phyloP scores from a whole-genome alignment of 1,140 invertebrate genomes.

The Drosophila arawakana region DNA sequence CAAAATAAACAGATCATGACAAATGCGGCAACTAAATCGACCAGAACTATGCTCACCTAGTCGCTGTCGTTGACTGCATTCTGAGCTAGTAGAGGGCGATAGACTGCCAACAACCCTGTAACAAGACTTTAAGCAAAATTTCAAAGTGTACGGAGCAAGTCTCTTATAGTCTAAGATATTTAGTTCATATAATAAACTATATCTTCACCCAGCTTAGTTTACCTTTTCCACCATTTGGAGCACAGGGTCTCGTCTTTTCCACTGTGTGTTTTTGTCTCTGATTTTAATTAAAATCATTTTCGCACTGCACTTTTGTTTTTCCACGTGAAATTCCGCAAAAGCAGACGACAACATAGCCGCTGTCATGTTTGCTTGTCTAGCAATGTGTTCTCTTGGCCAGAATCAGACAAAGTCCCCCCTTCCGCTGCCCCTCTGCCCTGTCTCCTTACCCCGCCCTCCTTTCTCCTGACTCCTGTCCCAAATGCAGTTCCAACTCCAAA shows the following conservation, averaged over 20 bases:
- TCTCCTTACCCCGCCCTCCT: neutral
- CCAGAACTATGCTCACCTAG: slow-evolving; percentile 44
- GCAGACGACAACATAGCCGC: slow-evolving; percentile 68
- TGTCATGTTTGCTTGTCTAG: slow-evolving; percentile 78
- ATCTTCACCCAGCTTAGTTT: too few species aligned
- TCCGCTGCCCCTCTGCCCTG: neutral
- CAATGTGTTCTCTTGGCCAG: slow-evolving; percentile 63
- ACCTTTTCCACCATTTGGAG: too few species aligned
- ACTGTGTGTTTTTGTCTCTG: slow-evolving; percentile 29
- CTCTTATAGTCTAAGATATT: too few species aligned
- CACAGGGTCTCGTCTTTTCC: too few species aligned
- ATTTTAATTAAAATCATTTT: slow-evolving; percentile 81
- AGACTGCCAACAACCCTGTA: too few species aligned
- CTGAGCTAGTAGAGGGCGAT: neutral
- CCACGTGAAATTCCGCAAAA: slow-evolving; percentile 74
- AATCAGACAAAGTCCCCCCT: slow-evolving; percentile 5
- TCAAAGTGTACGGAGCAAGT: too few species aligned
- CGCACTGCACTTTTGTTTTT: slow-evolving; percentile 63
- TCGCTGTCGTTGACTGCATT: slow-evolving; percentile 23
- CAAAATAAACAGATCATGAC: slow-evolving; percentile 83
- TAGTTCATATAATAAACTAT: too few species aligned
- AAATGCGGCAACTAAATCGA: slow-evolving; percentile 72
- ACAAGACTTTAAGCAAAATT: too few species aligned
- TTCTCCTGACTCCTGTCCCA: slow-evolving; percentile 7
- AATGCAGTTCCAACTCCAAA: slow-evolving; percentile 35